Evolutionary conservation across 2,888 invertebrate species (phyloP).

Genomic region (Asteroscopus sphinx): DNA sequence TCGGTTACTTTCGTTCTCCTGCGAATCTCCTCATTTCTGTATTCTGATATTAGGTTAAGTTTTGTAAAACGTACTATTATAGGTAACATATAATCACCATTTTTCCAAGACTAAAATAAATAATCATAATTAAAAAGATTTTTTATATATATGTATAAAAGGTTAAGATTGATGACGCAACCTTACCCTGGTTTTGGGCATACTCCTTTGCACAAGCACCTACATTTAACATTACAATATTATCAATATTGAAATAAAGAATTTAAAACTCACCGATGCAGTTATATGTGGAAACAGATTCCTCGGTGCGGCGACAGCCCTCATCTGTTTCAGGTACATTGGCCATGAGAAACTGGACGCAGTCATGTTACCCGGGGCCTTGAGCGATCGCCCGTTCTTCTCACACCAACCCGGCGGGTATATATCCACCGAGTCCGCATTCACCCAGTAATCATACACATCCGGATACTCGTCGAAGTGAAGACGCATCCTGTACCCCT

Average conservation of each 20-base stretch:
- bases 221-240: no score
- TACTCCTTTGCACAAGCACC: no score
- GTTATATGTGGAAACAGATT: conserved; percentile 93
- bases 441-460: conserved; percentile 97
- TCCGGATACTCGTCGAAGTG: conserved; percentile 98
- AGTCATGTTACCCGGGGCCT: conserved; percentile 93
- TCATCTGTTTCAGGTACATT: conserved; percentile 93
- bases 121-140: no score
- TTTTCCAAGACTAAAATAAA: no score
- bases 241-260: background rate
- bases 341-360: conserved; percentile 94
- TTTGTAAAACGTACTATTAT: no score
- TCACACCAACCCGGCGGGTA: conserved; percentile 98
- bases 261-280: conserved; percentile 87
- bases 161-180: no score
- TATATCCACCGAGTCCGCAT: conserved; percentile 97
- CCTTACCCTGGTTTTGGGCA: no score
- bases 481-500: conserved; percentile 95
- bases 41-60: no score
- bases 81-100: no score
- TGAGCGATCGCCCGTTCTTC: conserved; percentile 93
- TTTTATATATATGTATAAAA: no score
- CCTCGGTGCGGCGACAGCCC: conserved; percentile 94
- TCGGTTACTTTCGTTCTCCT: no score
- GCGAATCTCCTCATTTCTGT: no score